These are phyloP conservation scores for Tachysurus vachellii DNA, from an alignment of 2,113 vertebrate genomes.

Conservation along the genomic window DNA sequence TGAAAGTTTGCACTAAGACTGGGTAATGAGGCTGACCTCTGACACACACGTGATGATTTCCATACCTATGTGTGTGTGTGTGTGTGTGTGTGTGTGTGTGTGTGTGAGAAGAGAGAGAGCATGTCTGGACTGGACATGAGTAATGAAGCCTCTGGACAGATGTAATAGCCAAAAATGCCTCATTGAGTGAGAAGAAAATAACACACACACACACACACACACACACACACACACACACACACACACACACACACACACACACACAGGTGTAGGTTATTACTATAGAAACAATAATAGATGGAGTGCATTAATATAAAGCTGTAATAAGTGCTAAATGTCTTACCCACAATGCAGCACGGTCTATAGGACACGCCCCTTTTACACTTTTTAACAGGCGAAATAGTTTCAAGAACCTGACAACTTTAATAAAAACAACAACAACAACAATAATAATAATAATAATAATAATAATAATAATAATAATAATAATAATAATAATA, in stretches of 20 bases:
- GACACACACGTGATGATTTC: conserved; percentile 95
- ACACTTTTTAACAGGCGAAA: background rate
- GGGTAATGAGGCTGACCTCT: conserved; percentile 99
- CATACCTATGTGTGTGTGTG: conserved; percentile 72
- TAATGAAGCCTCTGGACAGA: conserved; percentile 95
- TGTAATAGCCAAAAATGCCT: conserved; percentile 89
- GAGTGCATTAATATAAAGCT: background rate
- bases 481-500: too few species aligned
- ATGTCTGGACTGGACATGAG: conserved; percentile 90
- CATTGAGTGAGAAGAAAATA: background rate
- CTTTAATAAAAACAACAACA: background rate
- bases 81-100: conserved; percentile 57
- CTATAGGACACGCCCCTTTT: background rate
- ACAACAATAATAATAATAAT: background rate
- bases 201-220: background rate
- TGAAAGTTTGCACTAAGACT: conserved; percentile 96
- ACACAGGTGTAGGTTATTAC: background rate
- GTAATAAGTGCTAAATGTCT: background rate
- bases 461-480: too few species aligned
- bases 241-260: background rate
- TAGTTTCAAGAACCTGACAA: background rate
- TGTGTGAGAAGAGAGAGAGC: conserved; percentile 29
- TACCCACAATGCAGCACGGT: background rate
- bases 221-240: background rate
- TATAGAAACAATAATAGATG: background rate